phyloP scores from a whole-genome alignment of 1,140 invertebrate genomes.

The Drosophila parvula region DNA sequence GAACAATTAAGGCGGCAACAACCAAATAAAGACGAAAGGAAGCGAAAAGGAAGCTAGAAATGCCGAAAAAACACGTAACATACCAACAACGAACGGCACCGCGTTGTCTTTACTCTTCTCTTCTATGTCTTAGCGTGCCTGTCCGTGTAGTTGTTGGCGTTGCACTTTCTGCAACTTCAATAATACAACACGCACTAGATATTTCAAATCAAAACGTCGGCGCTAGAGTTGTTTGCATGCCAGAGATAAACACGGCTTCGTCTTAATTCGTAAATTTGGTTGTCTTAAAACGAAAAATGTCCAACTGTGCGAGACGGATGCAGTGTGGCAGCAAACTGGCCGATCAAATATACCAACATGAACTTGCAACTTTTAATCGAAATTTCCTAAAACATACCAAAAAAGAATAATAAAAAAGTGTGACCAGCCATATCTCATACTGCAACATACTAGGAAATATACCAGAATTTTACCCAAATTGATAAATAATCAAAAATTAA shows the following conservation, averaged over 20 bases:
- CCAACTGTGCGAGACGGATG: slow-evolving; percentile 11
- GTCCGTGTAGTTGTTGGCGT: not conserved
- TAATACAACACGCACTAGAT: not conserved
- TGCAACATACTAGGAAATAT: not conserved
- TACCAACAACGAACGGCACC: slow-evolving; percentile 26
- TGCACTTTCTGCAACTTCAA: not conserved
- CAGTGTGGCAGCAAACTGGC: slow-evolving; percentile 19
- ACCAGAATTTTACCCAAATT: not conserved
- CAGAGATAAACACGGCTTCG: slow-evolving; percentile 11
- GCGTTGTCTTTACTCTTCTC: slow-evolving; percentile 15
- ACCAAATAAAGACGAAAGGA: slow-evolving; percentile 34
- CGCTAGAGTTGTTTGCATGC: not conserved
- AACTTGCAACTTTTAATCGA: not conserved
- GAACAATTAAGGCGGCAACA: slow-evolving; percentile 25
- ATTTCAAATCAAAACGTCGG: slow-evolving; percentile 1
- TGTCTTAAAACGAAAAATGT: slow-evolving; percentile 10
- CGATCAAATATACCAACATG: not conserved
- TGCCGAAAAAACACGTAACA: slow-evolving; percentile 54
- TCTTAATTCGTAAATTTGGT: slow-evolving; percentile 9
- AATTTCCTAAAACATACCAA: not conserved
- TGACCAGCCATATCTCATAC: not conserved
- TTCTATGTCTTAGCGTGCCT: not conserved
- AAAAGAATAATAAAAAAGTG: fast-evolving
- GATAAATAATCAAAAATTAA: not conserved
- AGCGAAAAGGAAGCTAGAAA: slow-evolving; percentile 42